Base-by-base conservation (phyloP, 2,888 invertebrate species). In the Cerceris ruficornis region DNA sequence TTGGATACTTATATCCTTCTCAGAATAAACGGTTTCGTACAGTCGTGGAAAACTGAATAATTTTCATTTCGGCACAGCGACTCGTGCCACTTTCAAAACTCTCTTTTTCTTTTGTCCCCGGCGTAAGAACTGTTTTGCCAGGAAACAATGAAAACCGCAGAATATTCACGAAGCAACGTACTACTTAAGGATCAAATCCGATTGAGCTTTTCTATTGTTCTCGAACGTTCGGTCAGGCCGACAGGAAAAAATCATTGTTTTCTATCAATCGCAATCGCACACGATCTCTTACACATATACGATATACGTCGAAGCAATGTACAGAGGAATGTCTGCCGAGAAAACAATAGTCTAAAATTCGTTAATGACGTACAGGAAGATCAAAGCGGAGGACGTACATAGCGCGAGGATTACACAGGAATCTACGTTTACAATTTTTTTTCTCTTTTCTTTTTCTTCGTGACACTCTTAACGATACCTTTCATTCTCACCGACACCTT, bases 261-360 rank as follows among this genome's bases (percentile, higher is more conserved):
- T 58, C 65, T 15, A 58, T 76, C 64, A 54, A 15, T 60, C 13
- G 59, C 42, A 67, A 72, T 49, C 76, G 58, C 71, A n/a, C 66
- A 52, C 69, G 62, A 69, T 72, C 42, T 46, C 42, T 77, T 75
- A 69, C 67, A 80, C 65, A 62, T 61, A 52, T 71, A 82, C 66
- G 61, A 61, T 67, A 71, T 69, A 76, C 57, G 68, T 75, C 52
- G 71, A 79, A 81, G 69, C 79, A 75, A 74, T 69, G 69, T 75
- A 77, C 69, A 80, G 69, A 83, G 77, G 78, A 83, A 74, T 81
- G 81, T 77, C 69, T 71, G 49, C 69, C 61, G 64, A 77, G 64
- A 74, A 74, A 62, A 73, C 57, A 72, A 66, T 72, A 58, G 59
- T 77, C 58, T 52, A 75, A 65, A 75, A 74, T 70, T 74, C 62